Conservation (phyloP, 2,888 invertebrate genomes). For the Drosophila imparisetae region DNA sequence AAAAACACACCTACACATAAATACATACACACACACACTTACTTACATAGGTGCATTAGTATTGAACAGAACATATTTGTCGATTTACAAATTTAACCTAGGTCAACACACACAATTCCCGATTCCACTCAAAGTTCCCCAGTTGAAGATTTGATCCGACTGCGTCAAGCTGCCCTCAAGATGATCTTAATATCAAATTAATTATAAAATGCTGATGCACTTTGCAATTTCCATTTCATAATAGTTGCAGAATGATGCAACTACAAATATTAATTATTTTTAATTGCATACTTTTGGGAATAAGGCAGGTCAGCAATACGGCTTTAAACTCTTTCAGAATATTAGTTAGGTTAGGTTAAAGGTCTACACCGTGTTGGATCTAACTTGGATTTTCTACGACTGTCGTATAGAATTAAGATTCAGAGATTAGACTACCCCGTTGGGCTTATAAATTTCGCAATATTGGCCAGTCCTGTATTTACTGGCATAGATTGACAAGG, state of each 20-base stretch:
- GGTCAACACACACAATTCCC: neutral
- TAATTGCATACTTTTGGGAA: neutral
- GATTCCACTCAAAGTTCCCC: neutral
- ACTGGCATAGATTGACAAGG: too few relatives aligned
- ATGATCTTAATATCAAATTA: conserved; percentile 58
- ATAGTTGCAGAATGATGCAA: neutral
- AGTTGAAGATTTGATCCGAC: conserved; percentile 17
- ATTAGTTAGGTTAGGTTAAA: too few relatives aligned
- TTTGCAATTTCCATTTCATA: neutral
- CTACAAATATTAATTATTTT: neutral
- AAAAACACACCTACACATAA: conserved; percentile 71
- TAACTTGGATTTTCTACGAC: too few relatives aligned
- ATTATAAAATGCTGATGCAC: conserved; percentile 32
- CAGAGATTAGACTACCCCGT: too few relatives aligned
- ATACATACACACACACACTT: conserved; percentile 33
- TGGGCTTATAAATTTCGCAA: too few relatives aligned
- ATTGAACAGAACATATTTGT: conserved; percentile 72
- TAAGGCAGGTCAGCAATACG: neutral
- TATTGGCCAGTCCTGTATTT: too few relatives aligned
- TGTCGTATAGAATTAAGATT: too few relatives aligned
- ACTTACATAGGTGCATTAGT: conserved; percentile 48
- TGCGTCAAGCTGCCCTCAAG: conserved; percentile 29
- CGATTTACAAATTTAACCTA: conserved; percentile 77
- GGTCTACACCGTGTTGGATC: too few relatives aligned
- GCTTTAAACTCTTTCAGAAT: fast-evolving